phyloP scores from a whole-genome alignment of 2,797 vertebrate genomes.

The Sebastiscus tertius region DNA sequence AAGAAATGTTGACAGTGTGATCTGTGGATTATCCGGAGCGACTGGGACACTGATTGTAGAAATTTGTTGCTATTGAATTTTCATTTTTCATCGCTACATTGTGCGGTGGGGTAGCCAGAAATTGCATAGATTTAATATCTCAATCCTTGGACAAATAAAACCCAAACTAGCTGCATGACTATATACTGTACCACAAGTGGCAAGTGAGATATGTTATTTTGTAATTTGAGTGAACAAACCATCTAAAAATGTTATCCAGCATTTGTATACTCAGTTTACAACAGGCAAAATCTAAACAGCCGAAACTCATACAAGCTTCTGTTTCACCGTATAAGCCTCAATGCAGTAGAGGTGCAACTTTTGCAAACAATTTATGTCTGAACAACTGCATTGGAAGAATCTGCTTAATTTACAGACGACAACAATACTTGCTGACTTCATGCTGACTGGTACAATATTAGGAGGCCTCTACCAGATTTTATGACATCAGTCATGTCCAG shows the following conservation, averaged over 20 bases:
- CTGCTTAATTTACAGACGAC: rapidly evolving
- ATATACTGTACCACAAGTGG: no score
- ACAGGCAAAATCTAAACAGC: no score
- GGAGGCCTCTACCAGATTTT: background rate
- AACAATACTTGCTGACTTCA: background rate
- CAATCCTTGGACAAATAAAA: no score
- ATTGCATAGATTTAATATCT: background rate
- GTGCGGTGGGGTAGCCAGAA: background rate
- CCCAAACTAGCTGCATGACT: no score
- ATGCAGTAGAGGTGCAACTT: background rate
- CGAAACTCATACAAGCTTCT: no score
- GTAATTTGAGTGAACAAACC: rapidly evolving
- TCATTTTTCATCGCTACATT: background rate
- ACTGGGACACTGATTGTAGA: background rate
- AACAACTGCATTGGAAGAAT: background rate
- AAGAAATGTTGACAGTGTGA: background rate
- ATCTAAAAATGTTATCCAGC: no score
- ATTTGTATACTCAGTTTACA: no score
- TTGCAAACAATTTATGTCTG: background rate
- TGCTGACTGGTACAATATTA: background rate
- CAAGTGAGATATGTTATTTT: no score
- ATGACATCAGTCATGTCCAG: background rate
- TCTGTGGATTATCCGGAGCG: background rate
- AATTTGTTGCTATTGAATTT: background rate
- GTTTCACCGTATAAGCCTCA: background rate